Conservation (phyloP, 2,113 vertebrate species). For the Catagonus wagneri region DNA sequence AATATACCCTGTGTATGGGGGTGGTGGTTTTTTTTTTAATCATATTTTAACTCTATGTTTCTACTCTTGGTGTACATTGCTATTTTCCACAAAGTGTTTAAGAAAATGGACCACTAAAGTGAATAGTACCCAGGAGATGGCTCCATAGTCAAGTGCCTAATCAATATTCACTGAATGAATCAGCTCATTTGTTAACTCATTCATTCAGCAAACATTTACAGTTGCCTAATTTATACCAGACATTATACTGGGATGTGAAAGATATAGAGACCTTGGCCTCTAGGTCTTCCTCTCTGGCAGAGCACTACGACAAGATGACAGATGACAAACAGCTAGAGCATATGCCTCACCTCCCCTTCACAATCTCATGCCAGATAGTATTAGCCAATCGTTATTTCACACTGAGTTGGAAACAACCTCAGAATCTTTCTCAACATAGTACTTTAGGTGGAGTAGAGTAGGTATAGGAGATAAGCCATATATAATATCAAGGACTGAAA, state of each 20-base stretch:
- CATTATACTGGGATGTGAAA: background rate
- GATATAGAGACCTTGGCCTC: background rate
- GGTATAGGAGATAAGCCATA: background rate
- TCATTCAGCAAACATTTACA: background rate
- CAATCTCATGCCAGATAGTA: background rate
- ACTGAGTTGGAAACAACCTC: background rate
- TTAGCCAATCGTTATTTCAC: background rate
- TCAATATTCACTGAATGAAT: constrained; percentile 6
- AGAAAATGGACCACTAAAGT: background rate
- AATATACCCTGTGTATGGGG: background rate
- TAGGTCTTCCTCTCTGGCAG: background rate
- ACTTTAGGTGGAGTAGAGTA: background rate
- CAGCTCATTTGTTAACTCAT: background rate
- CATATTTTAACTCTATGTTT: background rate
- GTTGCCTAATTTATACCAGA: background rate
- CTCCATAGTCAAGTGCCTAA: background rate
- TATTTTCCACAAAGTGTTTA: background rate
- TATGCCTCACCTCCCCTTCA: background rate
- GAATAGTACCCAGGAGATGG: background rate
- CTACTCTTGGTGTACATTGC: background rate
- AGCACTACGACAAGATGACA: background rate
- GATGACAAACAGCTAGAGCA: background rate
- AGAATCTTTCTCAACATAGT: background rate
- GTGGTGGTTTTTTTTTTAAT: background rate
- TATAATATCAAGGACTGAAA: background rate